phyloP scores from a whole-genome alignment of 2,797 vertebrate genomes.

The Pteropus rufus region DNA sequence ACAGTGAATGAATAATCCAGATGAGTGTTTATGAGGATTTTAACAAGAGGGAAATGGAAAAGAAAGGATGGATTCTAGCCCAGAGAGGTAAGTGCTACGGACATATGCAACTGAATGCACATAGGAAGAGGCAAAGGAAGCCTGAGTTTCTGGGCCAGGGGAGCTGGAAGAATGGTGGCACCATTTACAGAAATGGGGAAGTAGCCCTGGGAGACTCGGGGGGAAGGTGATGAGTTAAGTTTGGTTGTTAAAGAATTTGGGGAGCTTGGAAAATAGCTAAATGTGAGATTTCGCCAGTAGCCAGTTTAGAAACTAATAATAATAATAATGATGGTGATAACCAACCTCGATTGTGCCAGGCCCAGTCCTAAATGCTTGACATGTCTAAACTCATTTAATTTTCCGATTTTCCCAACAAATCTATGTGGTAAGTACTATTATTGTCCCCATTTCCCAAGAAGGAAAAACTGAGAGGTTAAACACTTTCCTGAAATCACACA shows the following conservation, averaged over 20 bases:
- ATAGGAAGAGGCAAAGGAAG: neutral
- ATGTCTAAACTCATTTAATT: neutral
- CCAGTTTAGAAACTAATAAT: neutral
- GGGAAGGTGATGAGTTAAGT: neutral
- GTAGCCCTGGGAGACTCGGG: neutral
- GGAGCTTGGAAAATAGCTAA: neutral
- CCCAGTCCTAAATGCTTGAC: neutral
- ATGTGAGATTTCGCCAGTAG: neutral
- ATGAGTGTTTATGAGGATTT: neutral
- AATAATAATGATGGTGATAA: neutral
- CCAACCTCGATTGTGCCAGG: neutral
- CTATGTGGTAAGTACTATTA: neutral
- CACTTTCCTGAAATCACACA: neutral
- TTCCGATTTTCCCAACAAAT: neutral
- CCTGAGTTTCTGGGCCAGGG: neutral
- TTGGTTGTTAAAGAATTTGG: slow-evolving; percentile 11
- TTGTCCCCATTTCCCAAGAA: neutral
- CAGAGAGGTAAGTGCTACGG: neutral
- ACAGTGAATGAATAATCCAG: neutral
- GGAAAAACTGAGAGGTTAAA: neutral
- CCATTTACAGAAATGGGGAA: neutral
- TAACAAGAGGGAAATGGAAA: neutral
- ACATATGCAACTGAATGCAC: neutral
- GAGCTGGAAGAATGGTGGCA: neutral
- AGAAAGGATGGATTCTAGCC: neutral